Conservation (phyloP, 2,888 invertebrate genomes). For the Drosophila melanocephala region DNA sequence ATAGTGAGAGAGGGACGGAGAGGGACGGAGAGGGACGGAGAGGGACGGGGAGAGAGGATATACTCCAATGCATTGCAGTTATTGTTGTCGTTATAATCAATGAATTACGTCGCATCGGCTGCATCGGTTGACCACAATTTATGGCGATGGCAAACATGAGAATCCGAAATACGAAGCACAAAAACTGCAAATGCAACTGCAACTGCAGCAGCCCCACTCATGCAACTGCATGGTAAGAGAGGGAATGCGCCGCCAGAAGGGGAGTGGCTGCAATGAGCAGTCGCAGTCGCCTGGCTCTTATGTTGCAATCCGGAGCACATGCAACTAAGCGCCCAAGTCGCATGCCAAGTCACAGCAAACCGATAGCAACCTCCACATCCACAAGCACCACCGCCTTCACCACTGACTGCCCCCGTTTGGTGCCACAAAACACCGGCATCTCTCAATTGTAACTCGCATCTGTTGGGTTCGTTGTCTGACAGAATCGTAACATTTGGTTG, state of each 20-base stretch:
- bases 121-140: conserved; percentile 81
- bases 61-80: conserved; percentile 62
- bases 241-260: conserved; percentile 8
- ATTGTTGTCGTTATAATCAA: conserved; percentile 80
- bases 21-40: not conserved
- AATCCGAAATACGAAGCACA: conserved; percentile 67
- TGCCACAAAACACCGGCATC: conserved; percentile 39
- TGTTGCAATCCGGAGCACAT: conserved; percentile 71
- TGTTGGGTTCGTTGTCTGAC: conserved; percentile 65
- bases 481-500: conserved; percentile 67
- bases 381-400: conserved; percentile 26
- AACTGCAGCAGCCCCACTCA: conserved; percentile 40
- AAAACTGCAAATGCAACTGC: conserved; percentile 65
- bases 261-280: conserved; percentile 56
- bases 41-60: not conserved
- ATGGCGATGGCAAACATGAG: conserved; percentile 77
- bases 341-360: conserved; percentile 51
- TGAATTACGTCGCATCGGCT: conserved; percentile 76
- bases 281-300: conserved; percentile 60
- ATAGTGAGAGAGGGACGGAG: not conserved
- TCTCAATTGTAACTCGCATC: conserved; percentile 61
- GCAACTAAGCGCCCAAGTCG: conserved; percentile 68
- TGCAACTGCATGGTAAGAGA: conserved; percentile 4
- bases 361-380: conserved; percentile 12
- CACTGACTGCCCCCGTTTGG: conserved; percentile 23